These are phyloP conservation scores for Odobenus rosmarus DNA, from an alignment of 2,113 vertebrate genomes.

Conservation along the genomic window DNA sequence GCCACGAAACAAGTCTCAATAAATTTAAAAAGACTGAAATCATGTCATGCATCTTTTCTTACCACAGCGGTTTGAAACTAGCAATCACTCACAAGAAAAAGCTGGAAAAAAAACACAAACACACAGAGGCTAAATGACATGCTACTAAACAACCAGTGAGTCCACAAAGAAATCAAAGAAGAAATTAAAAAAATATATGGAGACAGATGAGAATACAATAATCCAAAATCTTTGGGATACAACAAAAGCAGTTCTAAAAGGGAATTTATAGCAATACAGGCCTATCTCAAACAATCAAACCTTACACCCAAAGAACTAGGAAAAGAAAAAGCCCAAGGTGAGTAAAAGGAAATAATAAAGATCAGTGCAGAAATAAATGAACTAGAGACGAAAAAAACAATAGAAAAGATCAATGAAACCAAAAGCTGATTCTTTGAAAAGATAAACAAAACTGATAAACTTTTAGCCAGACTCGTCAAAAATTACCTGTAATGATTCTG, in stretches of 20 bases:
- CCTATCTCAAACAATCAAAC: background rate
- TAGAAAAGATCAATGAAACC: background rate
- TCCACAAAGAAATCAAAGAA: background rate
- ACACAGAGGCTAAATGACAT: background rate
- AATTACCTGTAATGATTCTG: background rate
- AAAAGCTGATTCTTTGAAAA: background rate
- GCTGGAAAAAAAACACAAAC: background rate
- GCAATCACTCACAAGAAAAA: background rate
- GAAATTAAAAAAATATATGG: background rate
- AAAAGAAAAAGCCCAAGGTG: background rate
- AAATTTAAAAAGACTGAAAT: background rate
- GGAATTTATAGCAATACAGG: background rate
- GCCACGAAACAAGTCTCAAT: background rate
- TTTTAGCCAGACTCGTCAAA: background rate
- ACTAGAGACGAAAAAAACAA: background rate
- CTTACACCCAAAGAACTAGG: background rate
- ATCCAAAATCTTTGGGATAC: background rate
- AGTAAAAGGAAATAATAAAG: background rate
- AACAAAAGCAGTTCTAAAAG: background rate
- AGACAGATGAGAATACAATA: background rate
- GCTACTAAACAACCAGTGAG: background rate
- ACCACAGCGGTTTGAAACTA: background rate
- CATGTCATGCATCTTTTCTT: background rate
- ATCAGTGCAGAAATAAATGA: background rate
- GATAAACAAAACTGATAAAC: background rate